Evolutionary conservation across 2,797 vertebrate species (phyloP), one percentile per base, ranked within the genome.

Genomic region (Hirundo rustica): DNA sequence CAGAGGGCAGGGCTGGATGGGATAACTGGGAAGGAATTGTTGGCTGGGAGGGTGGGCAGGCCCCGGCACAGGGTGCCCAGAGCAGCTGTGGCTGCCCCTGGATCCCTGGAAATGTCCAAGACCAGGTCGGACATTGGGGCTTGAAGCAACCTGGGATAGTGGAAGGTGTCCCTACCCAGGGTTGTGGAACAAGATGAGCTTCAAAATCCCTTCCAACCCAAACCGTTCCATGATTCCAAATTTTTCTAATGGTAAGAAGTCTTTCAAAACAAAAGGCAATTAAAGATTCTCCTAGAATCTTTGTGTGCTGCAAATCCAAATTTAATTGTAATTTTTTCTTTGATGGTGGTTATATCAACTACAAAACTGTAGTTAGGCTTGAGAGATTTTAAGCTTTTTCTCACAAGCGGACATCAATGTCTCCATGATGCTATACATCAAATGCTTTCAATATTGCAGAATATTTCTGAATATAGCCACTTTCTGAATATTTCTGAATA

Each of bases 101-200:
- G 16, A 72, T 57, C 34, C 50, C 81, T 84, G 61, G 36, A 0
- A 74, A 9, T 66, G 60, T 0, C 11, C 70, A 5, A 13, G 30
- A 30, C 25, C 44, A 36, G 60, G 26, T 0, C 74, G 44, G 36
- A 26, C 0, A 0, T 10, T 38, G 36, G 5, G 30, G 20, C 36
- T 74, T 50, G 53, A 61, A 60, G 27, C 38, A 13, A 0, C 27
- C 19, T 38, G 45, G 54, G 18, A 5, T 0, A 9, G 55, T 38
- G 47, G 40, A 5, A 40, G 29, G 6, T 47, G 29, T 47, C 13
- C 29, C 40, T 70, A 30, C 25, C 20, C 30, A 42, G 9, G 16
- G 34, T 5, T 51, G 9, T 62, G 40, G 30, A 21, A 34, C 3
- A 2, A 30, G 34, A n/a, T 62, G 30, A 40, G 9, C 3, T 70